Percentiles rank a stretch among this genome's conserved stretches.
phyloP scores from a whole-genome alignment of 2,113 vertebrate species.

The Spermophilus dauricus region DNA sequence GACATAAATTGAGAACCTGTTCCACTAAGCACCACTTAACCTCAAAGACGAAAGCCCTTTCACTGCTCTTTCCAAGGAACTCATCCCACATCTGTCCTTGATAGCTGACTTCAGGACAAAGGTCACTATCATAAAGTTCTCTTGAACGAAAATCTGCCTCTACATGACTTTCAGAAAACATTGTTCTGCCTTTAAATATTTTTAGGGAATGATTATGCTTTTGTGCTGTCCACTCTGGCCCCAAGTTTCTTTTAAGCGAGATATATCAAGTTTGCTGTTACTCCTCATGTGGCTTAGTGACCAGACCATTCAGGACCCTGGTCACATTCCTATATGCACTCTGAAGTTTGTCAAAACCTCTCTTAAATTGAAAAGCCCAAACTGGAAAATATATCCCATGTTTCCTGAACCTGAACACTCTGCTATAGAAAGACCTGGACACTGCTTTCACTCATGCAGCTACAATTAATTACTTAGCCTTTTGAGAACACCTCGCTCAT shows the following conservation, averaged over 20 bases:
- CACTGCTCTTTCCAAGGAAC: neutral
- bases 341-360: neutral
- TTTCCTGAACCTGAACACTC: neutral
- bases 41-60: neutral
- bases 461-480: neutral
- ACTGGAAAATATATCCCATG: neutral
- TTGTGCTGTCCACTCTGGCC: neutral
- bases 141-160: neutral
- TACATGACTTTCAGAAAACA: neutral
- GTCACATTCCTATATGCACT: neutral
- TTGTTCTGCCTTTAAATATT: neutral
- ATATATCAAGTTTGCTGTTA: neutral
- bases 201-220: neutral
- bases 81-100: neutral
- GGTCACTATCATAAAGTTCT: neutral
- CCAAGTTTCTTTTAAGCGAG: neutral
- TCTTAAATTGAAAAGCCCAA: neutral
- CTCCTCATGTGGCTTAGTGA: neutral
- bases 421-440: neutral
- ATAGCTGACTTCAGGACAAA: neutral
- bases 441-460: neutral
- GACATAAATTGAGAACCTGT: neutral
- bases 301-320: neutral
- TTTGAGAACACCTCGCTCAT: neutral
- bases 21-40: neutral